These are phyloP conservation scores for Zophobas atratus DNA, from an alignment of 1,140 invertebrate genomes.

Conservation along the genomic window DNA sequence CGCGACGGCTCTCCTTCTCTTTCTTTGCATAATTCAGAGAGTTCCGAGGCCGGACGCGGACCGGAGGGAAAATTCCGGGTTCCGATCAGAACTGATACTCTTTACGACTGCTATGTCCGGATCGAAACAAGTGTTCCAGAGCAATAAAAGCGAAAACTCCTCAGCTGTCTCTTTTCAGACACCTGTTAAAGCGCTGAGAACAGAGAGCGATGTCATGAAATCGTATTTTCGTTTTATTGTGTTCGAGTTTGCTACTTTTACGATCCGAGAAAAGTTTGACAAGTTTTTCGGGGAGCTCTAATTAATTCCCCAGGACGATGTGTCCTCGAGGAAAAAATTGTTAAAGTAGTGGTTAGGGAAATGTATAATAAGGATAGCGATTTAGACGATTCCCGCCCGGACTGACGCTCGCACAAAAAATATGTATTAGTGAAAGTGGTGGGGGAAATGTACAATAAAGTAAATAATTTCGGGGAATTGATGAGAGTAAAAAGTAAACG, in stretches of 20 bases:
- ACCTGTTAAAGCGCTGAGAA: constrained; percentile 50
- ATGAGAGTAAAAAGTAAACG: constrained; percentile 16
- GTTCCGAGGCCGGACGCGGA: constrained; percentile 6
- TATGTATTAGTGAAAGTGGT: background rate
- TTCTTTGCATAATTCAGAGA: constrained; percentile 19
- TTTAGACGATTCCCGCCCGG: too few species aligned
- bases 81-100: constrained; percentile 34
- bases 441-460: background rate
- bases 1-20: constrained; percentile 10
- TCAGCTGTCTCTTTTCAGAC: constrained; percentile 1
- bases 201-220: constrained; percentile 51
- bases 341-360: background rate
- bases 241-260: constrained; percentile 54
- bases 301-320: background rate
- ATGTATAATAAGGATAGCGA: background rate
- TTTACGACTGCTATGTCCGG: constrained; percentile 9
- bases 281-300: constrained; percentile 21
- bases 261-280: constrained; percentile 47
- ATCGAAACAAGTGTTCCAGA: constrained; percentile 41
- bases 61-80: constrained; percentile 3
- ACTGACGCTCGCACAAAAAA: too few species aligned
- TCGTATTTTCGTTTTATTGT: constrained; percentile 61
- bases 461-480: constrained; percentile 17
- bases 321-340: too few species aligned
- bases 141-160: constrained; percentile 25